phyloP scores from a whole-genome alignment of 2,113 vertebrate genomes.

The Tenrec ecaudatus region DNA sequence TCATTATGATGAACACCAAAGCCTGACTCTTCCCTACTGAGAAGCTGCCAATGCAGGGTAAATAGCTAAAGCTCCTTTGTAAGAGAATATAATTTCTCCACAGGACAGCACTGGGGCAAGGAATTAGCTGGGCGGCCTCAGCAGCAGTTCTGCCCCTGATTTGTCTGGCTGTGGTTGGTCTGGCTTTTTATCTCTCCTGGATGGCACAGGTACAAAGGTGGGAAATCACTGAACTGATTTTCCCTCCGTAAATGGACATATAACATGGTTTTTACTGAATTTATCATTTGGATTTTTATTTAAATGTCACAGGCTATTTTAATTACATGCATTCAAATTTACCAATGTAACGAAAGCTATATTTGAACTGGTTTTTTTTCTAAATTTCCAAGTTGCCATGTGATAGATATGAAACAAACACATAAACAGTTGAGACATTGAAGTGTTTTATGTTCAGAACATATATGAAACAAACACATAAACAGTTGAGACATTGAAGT shows the following conservation, averaged over 20 bases:
- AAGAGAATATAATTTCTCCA: slow-evolving; percentile 65
- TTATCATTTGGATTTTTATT: background rate
- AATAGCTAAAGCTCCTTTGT: slow-evolving; percentile 55
- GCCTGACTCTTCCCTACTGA: background rate
- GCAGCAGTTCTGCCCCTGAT: slow-evolving; percentile 19
- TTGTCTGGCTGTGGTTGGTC: slow-evolving; percentile 51
- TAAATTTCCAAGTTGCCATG: background rate
- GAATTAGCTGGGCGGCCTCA: background rate
- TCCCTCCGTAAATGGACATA: background rate
- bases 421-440: too few species aligned
- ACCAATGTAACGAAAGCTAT: background rate
- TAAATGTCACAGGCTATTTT: background rate
- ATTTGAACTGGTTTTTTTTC: background rate
- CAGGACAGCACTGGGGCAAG: slow-evolving; percentile 41
- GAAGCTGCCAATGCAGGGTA: slow-evolving; percentile 25
- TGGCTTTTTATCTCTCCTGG: background rate
- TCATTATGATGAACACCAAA: slow-evolving; percentile 70
- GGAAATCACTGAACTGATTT: too few species aligned
- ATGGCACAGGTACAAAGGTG: background rate
- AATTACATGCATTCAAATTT: background rate
- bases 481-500: too few species aligned
- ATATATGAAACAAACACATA: background rate
- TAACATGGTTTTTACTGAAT: background rate
- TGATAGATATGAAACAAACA: background rate
- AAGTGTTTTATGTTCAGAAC: background rate